These are phyloP conservation scores for Manacus vitellinus DNA, from an alignment of 2,113 vertebrate species.

Conservation along the genomic window DNA sequence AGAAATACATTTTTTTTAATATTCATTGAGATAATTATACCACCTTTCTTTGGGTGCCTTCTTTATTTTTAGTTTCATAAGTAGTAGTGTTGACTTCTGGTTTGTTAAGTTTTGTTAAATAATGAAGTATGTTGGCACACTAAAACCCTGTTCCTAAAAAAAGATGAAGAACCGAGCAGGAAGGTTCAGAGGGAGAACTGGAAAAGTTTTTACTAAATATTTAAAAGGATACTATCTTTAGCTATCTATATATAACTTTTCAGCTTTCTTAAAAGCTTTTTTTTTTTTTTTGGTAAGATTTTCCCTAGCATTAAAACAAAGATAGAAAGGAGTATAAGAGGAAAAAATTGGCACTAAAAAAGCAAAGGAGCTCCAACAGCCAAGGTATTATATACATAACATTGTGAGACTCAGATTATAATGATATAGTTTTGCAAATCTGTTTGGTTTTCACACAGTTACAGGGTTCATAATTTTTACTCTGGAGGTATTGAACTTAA, in stretches of 20 bases:
- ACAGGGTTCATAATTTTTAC: neutral
- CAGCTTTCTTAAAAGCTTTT: slow-evolving; percentile 16
- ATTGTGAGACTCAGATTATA: neutral
- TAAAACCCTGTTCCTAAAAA: slow-evolving; percentile 51
- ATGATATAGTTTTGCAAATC: neutral
- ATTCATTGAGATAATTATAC: neutral
- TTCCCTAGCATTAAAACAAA: neutral
- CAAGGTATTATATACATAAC: neutral
- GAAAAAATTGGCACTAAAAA: neutral
- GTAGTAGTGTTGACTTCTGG: slow-evolving; percentile 21
- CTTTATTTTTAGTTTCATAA: slow-evolving; percentile 27
- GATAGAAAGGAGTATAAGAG: neutral
- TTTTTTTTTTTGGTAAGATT: neutral
- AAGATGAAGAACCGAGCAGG: slow-evolving; percentile 34
- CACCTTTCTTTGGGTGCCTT: neutral
- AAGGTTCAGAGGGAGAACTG: slow-evolving; percentile 50
- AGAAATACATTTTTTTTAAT: neutral
- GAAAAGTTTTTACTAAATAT: slow-evolving; percentile 54
- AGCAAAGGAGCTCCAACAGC: neutral
- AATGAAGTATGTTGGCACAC: slow-evolving; percentile 48
- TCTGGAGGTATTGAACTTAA: neutral
- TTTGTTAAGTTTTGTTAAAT: slow-evolving; percentile 58
- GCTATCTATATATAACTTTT: slow-evolving; percentile 48
- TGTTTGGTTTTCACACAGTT: neutral
- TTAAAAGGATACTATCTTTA: slow-evolving; percentile 65